Evolutionary conservation across 1,140 invertebrate species (phyloP), one percentile per base, ranked within the genome.

Genomic region (Lysiphlebus fabarum): DNA sequence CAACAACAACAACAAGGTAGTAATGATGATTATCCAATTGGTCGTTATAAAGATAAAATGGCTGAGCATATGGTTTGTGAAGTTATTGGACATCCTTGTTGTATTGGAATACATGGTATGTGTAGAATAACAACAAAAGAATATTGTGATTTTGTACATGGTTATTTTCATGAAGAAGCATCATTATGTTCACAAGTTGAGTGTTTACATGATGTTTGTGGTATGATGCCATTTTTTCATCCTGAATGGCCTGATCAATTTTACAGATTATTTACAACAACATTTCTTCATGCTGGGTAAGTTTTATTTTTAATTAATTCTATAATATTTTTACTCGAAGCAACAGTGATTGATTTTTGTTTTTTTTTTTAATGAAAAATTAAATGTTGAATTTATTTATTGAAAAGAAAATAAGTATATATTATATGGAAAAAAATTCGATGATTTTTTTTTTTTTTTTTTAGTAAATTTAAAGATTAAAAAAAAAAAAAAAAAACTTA

Each of bases 151-250:
- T 99, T 99, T 77, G 92, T 98, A 26, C 87, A 90, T 66, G 97
- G 98, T 26, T 93, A 94, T 73, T 99, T 96, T 78, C 97, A 99
- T 75, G 93, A 97, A 72, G 95, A 99, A 76, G 96, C 96, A 8
- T 95, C 91, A 7, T 85, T 99, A 6, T 99, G 97, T 81, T 98
- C 96, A 59, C 97, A 99, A 84, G 93, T 98, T 17, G 93, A 94
- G 42, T 99, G 96, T 79, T 82, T 99, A 65, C 90, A 93, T 74
- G 93, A 98, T 74, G 93, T 99, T 1, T 99, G 98, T 80, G 98
- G 97, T 50, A 99, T 99, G 96, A 88, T 99, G 67, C 93, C 95
- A 10, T 99, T 99, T 75, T 87, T 93, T 71, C 86, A 87, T 73
- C 85, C 90, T 8, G 92, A 96, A 76, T 86, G 87, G 76, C 95